phyloP scores from a whole-genome alignment of 2,888 invertebrate genomes.

The Dexiosoma caninum region DNA sequence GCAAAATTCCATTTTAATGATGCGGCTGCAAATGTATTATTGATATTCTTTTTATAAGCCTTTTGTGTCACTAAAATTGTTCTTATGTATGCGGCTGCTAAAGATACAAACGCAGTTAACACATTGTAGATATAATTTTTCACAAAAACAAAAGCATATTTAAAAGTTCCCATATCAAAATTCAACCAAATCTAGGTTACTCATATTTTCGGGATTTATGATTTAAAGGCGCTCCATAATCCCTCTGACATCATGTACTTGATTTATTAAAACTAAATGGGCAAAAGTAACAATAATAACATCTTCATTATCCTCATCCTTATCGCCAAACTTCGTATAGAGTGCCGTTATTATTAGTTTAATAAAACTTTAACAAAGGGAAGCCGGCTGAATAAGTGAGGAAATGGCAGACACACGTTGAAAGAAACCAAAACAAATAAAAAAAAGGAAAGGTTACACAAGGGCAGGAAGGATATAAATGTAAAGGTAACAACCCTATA shows the following conservation, averaged over 20 bases:
- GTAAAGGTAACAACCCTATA: conserved; percentile 50
- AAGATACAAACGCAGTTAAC: too few species aligned
- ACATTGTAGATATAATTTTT: too few species aligned
- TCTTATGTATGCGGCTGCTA: not conserved
- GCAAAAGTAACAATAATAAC: conserved; percentile 12
- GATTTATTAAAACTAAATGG: conserved; percentile 60
- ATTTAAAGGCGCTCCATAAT: conserved; percentile 44
- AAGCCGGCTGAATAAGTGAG: conserved; percentile 30
- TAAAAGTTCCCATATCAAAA: conserved; percentile 20
- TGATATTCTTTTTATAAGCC: too few species aligned
- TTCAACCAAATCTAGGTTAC: not conserved
- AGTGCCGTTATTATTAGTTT: conserved; percentile 51
- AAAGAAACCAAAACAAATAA: not conserved
- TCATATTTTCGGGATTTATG: conserved; percentile 28
- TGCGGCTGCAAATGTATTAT: too few species aligned
- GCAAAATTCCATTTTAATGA: too few species aligned
- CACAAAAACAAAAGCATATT: not conserved
- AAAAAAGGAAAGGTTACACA: conserved; percentile 24
- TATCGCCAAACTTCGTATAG: not conserved
- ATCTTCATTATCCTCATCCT: conserved; percentile 1
- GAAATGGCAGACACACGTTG: conserved; percentile 24
- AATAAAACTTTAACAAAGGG: conserved; percentile 40
- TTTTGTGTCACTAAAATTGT: conserved; percentile 34
- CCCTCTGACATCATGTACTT: conserved; percentile 61
- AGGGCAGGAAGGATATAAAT: conserved; percentile 15